Evolutionary conservation across 2,797 vertebrate species (phyloP).

Genomic region (Babyrousa celebensis): DNA sequence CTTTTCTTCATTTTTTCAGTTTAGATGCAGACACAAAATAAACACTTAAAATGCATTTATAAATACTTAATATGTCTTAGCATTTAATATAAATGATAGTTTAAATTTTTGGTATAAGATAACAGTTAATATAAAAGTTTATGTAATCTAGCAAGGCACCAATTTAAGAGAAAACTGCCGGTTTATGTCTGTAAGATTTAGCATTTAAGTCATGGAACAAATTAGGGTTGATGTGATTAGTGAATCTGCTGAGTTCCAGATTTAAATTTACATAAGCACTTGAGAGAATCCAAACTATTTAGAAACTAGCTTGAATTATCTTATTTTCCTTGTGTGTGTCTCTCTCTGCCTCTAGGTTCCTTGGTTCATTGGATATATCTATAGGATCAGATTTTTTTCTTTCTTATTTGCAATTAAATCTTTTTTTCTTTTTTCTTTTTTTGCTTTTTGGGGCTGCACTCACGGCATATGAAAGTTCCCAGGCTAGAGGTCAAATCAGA

Average conservation of each 20-base stretch:
- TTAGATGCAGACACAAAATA: conserved; percentile 45
- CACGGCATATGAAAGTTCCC: too few relatives aligned
- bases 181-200: conserved; percentile 1
- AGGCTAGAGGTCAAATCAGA: too few relatives aligned
- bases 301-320: background rate
- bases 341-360: background rate
- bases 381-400: background rate
- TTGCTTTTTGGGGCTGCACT: too few relatives aligned
- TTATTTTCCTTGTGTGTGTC: background rate
- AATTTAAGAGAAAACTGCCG: conserved; percentile 42
- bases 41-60: conserved; percentile 52
- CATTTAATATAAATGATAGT: conserved; percentile 41
- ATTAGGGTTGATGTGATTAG: conserved; percentile 68
- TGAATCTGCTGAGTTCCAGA: conserved; percentile 46
- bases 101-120: conserved; percentile 51
- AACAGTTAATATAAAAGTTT: conserved; percentile 36
- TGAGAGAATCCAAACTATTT: background rate
- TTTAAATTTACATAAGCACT: conserved; percentile 62
- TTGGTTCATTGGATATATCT: background rate
- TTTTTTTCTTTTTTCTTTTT: background rate
- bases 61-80: conserved; percentile 62
- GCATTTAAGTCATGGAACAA: background rate
- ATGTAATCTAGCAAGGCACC: conserved; percentile 9
- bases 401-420: background rate
- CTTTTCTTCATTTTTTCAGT: conserved; percentile 56